These are phyloP conservation scores for Pardosa pseudoannulata DNA, from an alignment of 2,888 invertebrate species.

Conservation along the genomic window DNA sequence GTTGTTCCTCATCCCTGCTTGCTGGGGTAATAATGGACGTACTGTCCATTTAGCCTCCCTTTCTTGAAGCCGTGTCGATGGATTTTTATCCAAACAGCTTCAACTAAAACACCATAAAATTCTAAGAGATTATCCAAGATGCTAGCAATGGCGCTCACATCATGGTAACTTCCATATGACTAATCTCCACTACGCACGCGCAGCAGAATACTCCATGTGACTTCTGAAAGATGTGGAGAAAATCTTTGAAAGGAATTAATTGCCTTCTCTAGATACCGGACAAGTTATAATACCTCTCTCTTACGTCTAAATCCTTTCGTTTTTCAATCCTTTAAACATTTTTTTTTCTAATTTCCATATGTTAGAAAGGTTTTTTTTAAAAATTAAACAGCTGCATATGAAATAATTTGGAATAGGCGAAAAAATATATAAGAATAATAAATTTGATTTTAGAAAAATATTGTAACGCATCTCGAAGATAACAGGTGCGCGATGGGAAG, in stretches of 20 bases:
- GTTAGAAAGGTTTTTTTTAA: too few relatives aligned
- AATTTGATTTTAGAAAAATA: too few relatives aligned
- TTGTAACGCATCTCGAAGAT: too few relatives aligned
- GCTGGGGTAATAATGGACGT: constrained; percentile 99
- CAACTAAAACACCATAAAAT: constrained; percentile 68
- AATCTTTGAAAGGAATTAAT: background rate
- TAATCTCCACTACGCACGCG: constrained; percentile 60
- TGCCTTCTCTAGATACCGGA: background rate
- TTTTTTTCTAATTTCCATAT: too few relatives aligned
- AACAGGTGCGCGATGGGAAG: too few relatives aligned
- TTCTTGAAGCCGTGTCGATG: constrained; percentile 70
- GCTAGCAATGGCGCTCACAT: constrained; percentile 72
- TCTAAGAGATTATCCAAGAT: constrained; percentile 59
- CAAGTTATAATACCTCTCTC: background rate
- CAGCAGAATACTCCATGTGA: constrained; percentile 61
- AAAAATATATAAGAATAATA: too few relatives aligned
- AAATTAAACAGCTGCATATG: too few relatives aligned
- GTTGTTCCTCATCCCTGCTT: constrained; percentile 93
- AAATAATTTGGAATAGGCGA: too few relatives aligned
- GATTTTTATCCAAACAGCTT: constrained; percentile 71
- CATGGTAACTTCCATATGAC: constrained; percentile 71
- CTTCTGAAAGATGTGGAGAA: constrained; percentile 32
- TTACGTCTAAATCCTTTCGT: too few relatives aligned
- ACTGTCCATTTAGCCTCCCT: constrained; percentile 88
- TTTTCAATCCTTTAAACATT: too few relatives aligned